Percentiles rank a stretch among this genome's conserved stretches.
Conservation (phyloP, 2,888 invertebrate species). For the Tenthredo distinguenda region DNA sequence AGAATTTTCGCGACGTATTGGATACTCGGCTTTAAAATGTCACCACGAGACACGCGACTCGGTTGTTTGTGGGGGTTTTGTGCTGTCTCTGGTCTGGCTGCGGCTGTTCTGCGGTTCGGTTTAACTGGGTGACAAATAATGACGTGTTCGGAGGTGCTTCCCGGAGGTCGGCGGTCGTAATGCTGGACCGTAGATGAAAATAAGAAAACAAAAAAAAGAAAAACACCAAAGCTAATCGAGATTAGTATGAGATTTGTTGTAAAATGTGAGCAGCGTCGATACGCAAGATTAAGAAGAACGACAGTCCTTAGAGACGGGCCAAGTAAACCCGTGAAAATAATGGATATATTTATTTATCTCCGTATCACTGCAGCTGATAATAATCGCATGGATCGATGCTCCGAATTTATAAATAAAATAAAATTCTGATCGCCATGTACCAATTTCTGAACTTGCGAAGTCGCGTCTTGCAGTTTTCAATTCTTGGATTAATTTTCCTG, state of each 20-base stretch:
- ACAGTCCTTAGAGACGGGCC: background rate
- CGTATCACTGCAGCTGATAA: background rate
- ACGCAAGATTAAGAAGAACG: background rate
- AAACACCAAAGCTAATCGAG: background rate
- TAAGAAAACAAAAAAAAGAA: background rate
- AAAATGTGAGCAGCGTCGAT: conserved; percentile 23
- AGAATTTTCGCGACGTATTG: background rate
- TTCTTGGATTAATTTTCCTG: conserved; percentile 71
- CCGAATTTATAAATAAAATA: background rate
- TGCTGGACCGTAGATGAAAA: conserved; percentile 17
- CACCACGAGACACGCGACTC: conserved; percentile 44
- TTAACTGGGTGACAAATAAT: conserved; percentile 40
- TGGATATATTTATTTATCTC: conserved; percentile 24
- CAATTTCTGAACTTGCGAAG: conserved; percentile 71
- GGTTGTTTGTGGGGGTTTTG: conserved; percentile 44
- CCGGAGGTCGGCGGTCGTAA: conserved; percentile 34
- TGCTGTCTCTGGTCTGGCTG: conserved; percentile 23
- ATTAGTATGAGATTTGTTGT: conserved; percentile 18
- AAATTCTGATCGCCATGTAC: conserved; percentile 62
- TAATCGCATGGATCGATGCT: background rate
- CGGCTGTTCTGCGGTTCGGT: conserved; percentile 27
- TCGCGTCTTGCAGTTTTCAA: conserved; percentile 70
- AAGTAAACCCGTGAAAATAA: conserved; percentile 7
- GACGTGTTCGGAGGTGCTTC: conserved; percentile 46
- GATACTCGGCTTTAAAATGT: background rate